A percentile compares a stretch with the other conserved stretches of the same genome.
Evolutionary conservation across 2,797 vertebrate species (phyloP).

Genomic region (Eutrigla gurnardus): DNA sequence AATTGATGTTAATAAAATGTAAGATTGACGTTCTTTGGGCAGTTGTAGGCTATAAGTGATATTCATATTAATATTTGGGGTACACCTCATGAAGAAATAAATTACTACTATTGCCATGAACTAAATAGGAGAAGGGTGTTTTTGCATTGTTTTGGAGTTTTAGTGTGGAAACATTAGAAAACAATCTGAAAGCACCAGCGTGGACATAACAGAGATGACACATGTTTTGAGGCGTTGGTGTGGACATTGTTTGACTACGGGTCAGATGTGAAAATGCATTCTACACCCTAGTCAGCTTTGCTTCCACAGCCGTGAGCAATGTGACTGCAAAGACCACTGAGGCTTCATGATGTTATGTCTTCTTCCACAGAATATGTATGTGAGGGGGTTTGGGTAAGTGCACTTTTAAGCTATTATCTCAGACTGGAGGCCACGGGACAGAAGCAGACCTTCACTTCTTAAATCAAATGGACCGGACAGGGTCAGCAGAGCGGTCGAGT

Average conservation of each 20-base stretch:
- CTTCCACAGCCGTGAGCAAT: background rate
- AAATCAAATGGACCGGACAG: constrained; percentile 35
- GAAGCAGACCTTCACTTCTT: constrained; percentile 21
- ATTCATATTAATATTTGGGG: background rate
- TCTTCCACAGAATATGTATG: background rate
- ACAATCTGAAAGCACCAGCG: background rate
- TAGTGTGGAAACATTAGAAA: background rate
- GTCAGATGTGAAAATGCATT: constrained; percentile 9
- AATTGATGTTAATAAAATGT: background rate
- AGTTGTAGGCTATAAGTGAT: background rate
- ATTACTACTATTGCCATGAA: background rate
- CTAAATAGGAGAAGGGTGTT: background rate
- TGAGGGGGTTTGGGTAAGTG: background rate
- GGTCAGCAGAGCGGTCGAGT: background rate
- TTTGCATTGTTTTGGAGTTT: background rate
- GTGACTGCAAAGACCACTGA: constrained; percentile 7
- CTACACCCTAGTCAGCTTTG: background rate
- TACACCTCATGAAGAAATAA: background rate
- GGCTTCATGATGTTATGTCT: background rate
- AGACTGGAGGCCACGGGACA: background rate
- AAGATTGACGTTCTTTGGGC: background rate
- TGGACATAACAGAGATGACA: background rate
- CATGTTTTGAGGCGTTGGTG: background rate
- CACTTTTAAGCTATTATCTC: constrained; percentile 21
- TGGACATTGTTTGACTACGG: background rate